Conservation (phyloP, 2,888 invertebrate species). For the Smittia sp. region DNA sequence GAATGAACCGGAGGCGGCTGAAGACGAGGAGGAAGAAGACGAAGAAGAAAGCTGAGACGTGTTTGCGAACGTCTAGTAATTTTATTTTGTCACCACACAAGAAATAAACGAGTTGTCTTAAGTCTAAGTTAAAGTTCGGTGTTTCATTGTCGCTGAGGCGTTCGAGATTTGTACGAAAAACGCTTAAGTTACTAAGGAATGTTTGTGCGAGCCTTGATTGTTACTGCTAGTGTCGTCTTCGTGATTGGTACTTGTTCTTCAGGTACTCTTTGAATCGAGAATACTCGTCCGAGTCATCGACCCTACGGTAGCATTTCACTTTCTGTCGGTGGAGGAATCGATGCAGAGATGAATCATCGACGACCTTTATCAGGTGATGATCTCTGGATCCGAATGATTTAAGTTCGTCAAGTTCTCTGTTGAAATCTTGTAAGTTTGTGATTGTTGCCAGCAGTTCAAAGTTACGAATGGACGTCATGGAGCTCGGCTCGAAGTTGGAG, state of each 20-base stretch:
- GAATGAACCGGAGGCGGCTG: conserved; percentile 48
- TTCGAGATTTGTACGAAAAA: too few species aligned
- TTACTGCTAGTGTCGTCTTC: neutral
- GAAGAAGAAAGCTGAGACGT: conserved; percentile 15
- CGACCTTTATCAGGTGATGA: neutral
- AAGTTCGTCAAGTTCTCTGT: neutral
- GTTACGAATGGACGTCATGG: neutral
- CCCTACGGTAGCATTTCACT: neutral
- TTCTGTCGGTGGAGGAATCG: neutral
- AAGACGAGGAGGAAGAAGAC: conserved; percentile 46
- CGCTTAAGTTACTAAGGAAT: too few species aligned
- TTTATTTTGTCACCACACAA: too few species aligned
- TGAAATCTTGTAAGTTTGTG: neutral
- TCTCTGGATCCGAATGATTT: neutral
- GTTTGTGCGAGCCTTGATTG: neutral
- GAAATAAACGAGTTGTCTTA: too few species aligned
- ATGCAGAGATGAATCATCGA: conserved; percentile 1
- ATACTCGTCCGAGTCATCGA: conserved; percentile 4
- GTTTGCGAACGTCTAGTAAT: neutral
- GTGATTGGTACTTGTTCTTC: neutral
- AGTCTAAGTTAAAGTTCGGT: too few species aligned
- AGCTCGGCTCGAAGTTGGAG: conserved; percentile 1
- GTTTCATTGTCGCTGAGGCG: too few species aligned
- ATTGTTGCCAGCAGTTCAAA: neutral
- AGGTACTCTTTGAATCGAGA: neutral